Base-by-base conservation (phyloP, 2,797 vertebrate genomes). In the Botia almorhae region DNA sequence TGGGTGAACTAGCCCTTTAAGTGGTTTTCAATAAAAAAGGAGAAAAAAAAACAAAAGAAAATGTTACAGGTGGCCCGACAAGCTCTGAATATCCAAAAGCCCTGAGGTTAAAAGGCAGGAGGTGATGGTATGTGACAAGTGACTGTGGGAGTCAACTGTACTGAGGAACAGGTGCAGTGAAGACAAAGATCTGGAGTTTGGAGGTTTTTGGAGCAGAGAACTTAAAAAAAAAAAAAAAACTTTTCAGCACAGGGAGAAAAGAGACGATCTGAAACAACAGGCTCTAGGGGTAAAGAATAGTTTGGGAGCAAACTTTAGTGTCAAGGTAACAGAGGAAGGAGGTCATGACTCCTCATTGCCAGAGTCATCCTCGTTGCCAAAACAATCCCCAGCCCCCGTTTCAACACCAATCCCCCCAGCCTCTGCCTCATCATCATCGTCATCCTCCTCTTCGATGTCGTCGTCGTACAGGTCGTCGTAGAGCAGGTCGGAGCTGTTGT, bases 401-500 rank as follows among this genome's bases (percentile, higher is more conserved):
- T 96, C 96, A 70, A 93, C 92, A 0, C 93, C 90, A 89, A 90
- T 94, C 88, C 0, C 96, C 83, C 91, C 96, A 67, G 97, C 96
- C 87, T 97, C 97, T 72, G 95, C 95, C 84, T 95, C 97, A 3
- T 98, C 97, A 10, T 99, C 97, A 0, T 98, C 97, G 1, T 98
- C 97, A 0, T 98, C 97, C 74, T 99, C 97, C 0, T 99, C 97
- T 0, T 99, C 97, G 85, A 98, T 97, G 92, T 99, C 96, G 0
- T 99, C 97, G 0, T 99, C 97, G 0, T 98, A 99, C 82, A 99
- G 95, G 93, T 98, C 97, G 60, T 99, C 98, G 0, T 98, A 99
- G 86, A 99, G 96, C 83, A 99, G 96, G 94, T 99, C 97, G 19
- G 97, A 98, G 88, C 96, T 98, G 95, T 96, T 98, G 94, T 98